Evolutionary conservation across 2,797 vertebrate genomes (phyloP).

Genomic region (Pachyuromys duprasi): DNA sequence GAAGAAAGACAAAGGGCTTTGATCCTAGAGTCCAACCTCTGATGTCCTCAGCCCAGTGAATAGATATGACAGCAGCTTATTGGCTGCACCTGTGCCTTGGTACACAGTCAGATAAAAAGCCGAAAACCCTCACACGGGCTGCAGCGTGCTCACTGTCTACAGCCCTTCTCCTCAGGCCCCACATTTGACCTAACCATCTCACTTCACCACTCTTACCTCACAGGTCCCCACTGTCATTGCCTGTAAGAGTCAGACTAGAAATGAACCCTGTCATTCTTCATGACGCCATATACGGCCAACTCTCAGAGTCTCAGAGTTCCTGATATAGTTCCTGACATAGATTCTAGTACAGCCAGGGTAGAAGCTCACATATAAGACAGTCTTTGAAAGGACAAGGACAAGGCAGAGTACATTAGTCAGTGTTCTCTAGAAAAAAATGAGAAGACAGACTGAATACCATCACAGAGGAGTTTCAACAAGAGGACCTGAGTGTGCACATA

Average conservation of each 20-base stretch:
- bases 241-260: background rate
- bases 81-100: background rate
- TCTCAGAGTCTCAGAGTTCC: background rate
- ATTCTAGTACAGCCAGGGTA: background rate
- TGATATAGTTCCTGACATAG: background rate
- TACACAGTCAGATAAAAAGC: background rate
- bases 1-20: slow-evolving; percentile 25
- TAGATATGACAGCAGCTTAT: background rate
- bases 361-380: background rate
- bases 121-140: background rate
- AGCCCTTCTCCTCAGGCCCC: background rate
- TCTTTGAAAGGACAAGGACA: background rate
- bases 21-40: background rate
- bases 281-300: background rate
- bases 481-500: background rate
- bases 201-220: background rate
- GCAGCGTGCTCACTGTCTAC: background rate
- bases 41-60: background rate
- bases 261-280: background rate
- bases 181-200: background rate
- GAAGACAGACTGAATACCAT: background rate
- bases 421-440: background rate
- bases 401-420: background rate
- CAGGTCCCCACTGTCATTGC: fast-evolving
- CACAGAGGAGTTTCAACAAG: background rate